Evolutionary conservation across 1,140 invertebrate species (phyloP), one percentile per base, ranked within the genome.

Genomic region (Pogonomyrmex barbatus): DNA sequence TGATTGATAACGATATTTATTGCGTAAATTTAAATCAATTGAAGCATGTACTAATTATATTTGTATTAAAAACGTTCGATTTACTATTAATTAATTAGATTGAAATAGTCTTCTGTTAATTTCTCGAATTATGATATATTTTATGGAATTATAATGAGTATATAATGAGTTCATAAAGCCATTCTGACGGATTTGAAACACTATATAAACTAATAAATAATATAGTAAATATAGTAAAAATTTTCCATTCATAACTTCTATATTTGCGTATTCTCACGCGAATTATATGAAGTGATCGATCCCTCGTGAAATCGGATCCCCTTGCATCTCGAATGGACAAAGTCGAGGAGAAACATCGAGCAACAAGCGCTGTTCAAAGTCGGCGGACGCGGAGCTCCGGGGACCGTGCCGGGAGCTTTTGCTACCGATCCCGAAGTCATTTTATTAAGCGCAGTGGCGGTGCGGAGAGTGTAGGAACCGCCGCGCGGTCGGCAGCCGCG

Each of bases 371-470:
- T 45, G 36, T 42, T 50, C 42, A 42, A 83, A 83, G 54, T 83
- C 68, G 42, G n/a, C 36, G 47, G 14, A 17, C 10, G 62, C 10
- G 10, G 36, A 24, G 24, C 24, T 8, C 36, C 36, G 14, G 9
- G 50, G 83, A 89, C 4, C 45, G 47, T 39, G 68, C 39, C 33
- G 75, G 62, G 62, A 86, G 87, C 87, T 89, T 82, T 89, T 79
- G 56, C 62, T n/a, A 60, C 68, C 87, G 87, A 71, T 82, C 56
- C 70, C 68, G 85, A 90, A 92, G 91, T 90, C 91, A 93, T 92
- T 93, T 93, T 93, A 93, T 93, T 93, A 93, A 90, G 83, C 87
- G 81, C 71, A 70, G 65, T 62, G 33, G 45, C 39, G 68, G 30
- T n/a, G 42, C 56, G n/a, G 56, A 52, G 86, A 63, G 82, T 73